Percentiles rank a stretch among this genome's conserved stretches.
Conservation (phyloP, 2,113 vertebrate genomes). For the Corydoras sp. region DNA sequence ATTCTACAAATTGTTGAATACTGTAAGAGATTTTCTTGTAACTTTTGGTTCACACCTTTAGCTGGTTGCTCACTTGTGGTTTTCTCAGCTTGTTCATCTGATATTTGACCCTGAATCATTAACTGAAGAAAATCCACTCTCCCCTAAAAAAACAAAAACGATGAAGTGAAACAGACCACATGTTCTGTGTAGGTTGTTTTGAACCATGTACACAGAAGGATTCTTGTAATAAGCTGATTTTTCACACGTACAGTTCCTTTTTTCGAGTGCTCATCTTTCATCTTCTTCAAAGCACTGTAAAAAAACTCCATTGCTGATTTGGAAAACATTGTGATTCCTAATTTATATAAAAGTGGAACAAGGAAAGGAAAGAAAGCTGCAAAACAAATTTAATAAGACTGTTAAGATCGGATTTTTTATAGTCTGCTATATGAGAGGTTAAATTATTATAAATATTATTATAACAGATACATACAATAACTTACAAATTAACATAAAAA, state of each 20-base stretch:
- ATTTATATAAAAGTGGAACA: conserved; percentile 37
- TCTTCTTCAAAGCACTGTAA: conserved; percentile 41
- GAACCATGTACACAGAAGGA: not conserved
- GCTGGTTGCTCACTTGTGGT: conserved; percentile 1
- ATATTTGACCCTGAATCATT: conserved; percentile 73
- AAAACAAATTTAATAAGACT: too few species aligned
- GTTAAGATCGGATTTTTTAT: too few species aligned
- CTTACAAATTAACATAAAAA: conserved; percentile 59
- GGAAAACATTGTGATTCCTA: conserved; percentile 47
- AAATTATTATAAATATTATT: too few species aligned
- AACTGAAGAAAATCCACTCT: conserved; percentile 80
- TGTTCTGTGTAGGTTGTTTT: not conserved
- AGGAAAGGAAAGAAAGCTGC: conserved; percentile 57
- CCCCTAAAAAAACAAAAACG: conserved; percentile 57
- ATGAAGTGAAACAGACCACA: not conserved
- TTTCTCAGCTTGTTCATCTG: not conserved
- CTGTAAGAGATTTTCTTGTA: not conserved
- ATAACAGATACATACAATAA: not conserved
- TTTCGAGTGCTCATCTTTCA: conserved; percentile 48
- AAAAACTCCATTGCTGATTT: conserved; percentile 45
- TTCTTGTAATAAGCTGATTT: not conserved
- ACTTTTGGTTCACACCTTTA: conserved; percentile 1
- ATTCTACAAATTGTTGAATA: too few species aligned
- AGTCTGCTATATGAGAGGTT: too few species aligned
- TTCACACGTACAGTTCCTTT: conserved; percentile 37